Evolutionary conservation across 1,140 invertebrate genomes (phyloP), one percentile per base, ranked within the genome.

Genomic region (Vanessa atalanta): DNA sequence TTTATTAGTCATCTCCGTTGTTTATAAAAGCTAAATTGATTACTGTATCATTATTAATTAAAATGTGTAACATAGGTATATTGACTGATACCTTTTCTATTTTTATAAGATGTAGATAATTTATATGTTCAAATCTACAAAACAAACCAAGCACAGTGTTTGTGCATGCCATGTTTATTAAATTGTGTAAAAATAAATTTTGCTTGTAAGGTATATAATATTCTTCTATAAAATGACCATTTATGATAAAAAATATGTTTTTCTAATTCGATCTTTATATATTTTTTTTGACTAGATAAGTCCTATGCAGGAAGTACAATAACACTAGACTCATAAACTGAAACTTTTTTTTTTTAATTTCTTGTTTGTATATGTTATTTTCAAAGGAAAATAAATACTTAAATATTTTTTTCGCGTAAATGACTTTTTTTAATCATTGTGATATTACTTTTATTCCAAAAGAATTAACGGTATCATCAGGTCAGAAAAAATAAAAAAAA

Each of bases 71-170:
- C 12, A 5, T 37, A 61, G 55, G 57, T 15, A 48, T 20, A 65
- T 57, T 72, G 70, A 72, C 70, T 72, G 70, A 72, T 65, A 65
- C 64, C 63, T 72, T 72, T 72, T 72, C 48, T 72, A 72, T 72
- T 72, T 72, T 72, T 72, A 65, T 72, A 72, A 65, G 16, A 57
- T 63, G 37, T 72, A 72, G 37, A 72, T 47, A 50, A 47, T 70
- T 70, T 47, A 63, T 63, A 63, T 70, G 63, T 8, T 70, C 48
- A 37, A 14, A 31, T 68, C 51, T 70, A 60, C 47, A 26, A 63
- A 69, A 47, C 23, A 37, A 26, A 11, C 51, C 13, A 14, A 50
- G 65, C 65, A 66, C 64, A 60, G 7, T 70, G 47, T 47, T 67
- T 70, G 57, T 60, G 57, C 26, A n/a, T 61, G 57, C 57, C 57